Base-by-base conservation (phyloP, 2,888 invertebrate species). In the Chelonus formosanus region DNA sequence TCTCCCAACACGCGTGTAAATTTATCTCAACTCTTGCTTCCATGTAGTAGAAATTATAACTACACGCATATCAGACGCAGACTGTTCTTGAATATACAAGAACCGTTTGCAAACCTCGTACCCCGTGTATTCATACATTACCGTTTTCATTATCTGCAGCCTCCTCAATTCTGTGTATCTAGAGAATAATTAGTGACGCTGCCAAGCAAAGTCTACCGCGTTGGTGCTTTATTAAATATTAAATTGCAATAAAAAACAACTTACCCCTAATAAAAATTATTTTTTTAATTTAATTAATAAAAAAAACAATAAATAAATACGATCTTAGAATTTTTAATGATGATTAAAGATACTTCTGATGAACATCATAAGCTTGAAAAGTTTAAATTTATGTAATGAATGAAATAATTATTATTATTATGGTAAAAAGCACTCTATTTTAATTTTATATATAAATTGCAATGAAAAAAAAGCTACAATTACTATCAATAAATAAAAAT, bases 91-190 rank as follows among this genome's bases (percentile, higher is more conserved):
- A 53, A 53, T 34, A 10, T 44, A 44, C 34, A 52, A 36, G 54
- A 53, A 34, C 8, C 53, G 53, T 53, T 53, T 53, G 53, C 34
- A 54, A 54, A 54, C 54, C 36, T n/a, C n/a, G 8, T 35, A 56
- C 35, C 32, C 60, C 48, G 35, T 5, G 70, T 74, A 75, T 78
- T 79, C 79, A 80, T 78, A 75, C 74, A 73, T 76, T 75, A 74
- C 71, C 72, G 74, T 73, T 79, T 77, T 80, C 79, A 79, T 82
- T 81, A 79, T 72, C 73, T 71, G 69, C 61, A 64, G 60, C 68
- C 69, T 67, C 57, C 32, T 31, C 32, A 32, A 43, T 53, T 50
- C 5, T 52, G 20, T 48, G n/a, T 50, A 32, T 52, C 35, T 55
- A 65, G 34, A 43, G 50, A 66, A 61, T 66, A 66, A 66, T 66